Evolutionary conservation across 2,113 vertebrate species (phyloP).

Genomic region (Opisthocomus hoazin): DNA sequence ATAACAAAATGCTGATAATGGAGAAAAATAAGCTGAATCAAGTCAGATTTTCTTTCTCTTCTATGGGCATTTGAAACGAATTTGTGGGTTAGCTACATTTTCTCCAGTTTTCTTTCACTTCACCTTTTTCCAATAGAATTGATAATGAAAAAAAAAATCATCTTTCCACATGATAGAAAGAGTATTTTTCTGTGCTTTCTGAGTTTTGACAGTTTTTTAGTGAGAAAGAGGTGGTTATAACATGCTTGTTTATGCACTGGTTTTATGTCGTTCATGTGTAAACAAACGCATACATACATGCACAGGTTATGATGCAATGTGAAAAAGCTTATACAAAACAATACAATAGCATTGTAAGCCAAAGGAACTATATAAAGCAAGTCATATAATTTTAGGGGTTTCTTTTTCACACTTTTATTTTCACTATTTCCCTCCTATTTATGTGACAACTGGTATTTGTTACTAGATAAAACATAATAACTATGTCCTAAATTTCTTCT

Average conservation of each 20-base stretch:
- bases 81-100: background rate
- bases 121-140: background rate
- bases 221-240: background rate
- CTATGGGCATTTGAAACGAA: background rate
- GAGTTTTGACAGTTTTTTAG: background rate
- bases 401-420: background rate
- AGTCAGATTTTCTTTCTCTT: background rate
- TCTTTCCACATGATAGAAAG: background rate
- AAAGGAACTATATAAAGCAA: background rate
- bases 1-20: background rate
- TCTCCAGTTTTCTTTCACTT: background rate
- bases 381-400: background rate
- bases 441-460: background rate
- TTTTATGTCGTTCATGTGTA: background rate
- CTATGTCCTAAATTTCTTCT: background rate
- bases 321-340: background rate
- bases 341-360: background rate
- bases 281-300: background rate
- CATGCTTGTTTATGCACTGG: background rate
- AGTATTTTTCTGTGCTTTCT: background rate
- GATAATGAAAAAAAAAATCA: background rate
- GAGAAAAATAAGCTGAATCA: background rate
- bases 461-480: background rate
- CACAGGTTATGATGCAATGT: background rate
- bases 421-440: background rate